Percentiles rank a stretch among this genome's conserved stretches.
Conservation (phyloP, 2,113 vertebrate species). For the Vulpes ferrilata region DNA sequence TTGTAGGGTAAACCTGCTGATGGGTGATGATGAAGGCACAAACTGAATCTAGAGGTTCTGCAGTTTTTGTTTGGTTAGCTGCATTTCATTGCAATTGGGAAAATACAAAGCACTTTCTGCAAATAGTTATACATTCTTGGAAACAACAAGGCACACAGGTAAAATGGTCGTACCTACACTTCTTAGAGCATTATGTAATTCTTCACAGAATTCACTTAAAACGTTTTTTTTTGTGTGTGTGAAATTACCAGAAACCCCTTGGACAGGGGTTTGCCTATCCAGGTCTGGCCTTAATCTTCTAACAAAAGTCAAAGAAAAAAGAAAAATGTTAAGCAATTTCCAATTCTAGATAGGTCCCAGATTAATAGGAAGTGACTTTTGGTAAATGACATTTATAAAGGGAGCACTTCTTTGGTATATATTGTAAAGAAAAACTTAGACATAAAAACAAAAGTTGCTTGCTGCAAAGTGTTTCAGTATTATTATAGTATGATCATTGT, state of each 20-base stretch:
- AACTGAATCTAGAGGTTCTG: background rate
- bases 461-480: background rate
- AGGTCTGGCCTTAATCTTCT: background rate
- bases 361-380: background rate
- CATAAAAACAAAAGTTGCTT: background rate
- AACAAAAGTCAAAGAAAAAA: slow-evolving; percentile 28
- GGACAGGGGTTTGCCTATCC: background rate
- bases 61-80: background rate
- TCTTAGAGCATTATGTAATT: background rate
- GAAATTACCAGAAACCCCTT: background rate
- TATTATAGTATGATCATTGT: background rate
- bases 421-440: slow-evolving; percentile 41
- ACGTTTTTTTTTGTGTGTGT: background rate
- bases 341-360: background rate
- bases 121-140: background rate
- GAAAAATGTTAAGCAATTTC: background rate
- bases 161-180: background rate
- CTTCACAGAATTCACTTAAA: slow-evolving; percentile 28
- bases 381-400: background rate
- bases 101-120: background rate
- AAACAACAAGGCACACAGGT: background rate
- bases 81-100: background rate
- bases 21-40: background rate
- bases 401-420: background rate
- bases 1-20: background rate